Base-by-base conservation (phyloP, 1,140 invertebrate species). In the Papilio dardanus region DNA sequence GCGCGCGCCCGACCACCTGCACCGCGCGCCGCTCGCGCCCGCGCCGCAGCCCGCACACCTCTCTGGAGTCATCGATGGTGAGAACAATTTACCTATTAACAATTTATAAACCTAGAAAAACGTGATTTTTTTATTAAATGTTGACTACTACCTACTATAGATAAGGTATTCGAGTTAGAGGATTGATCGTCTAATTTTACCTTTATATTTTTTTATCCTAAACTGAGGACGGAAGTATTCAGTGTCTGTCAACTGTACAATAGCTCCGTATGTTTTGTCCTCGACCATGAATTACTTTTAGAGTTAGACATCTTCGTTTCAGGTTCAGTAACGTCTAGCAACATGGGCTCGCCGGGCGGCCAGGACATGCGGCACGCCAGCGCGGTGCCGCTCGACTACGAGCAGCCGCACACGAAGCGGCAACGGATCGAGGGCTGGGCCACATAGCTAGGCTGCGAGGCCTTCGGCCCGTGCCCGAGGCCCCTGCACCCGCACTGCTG, bases 381-480 rank as follows among this genome's bases (percentile, higher is more conserved):
- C 77, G 93, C 93, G 46, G 94, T 94, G 65, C 94, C 94, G 74
- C 94, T 94, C 71, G 97, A 98, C 85, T 97, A 98, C 88, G 97
- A 98, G 88, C 95, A 95, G 88, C 96, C 96, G 71, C 95, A 97
- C 86, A 95, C 96, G 87, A 98, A 98, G 94, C 95, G 97, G 87
- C 95, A 96, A 77, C 95, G 97, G 88, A 96, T 97, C 88, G 97
- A 98, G 86, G 96, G 96, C 79, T 98, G 97, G 97, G 95, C 96
- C 87, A 97, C 97, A 95, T 98, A 97, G 95, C 95, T 94, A 88
- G 89, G 89, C 88, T 86, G 87, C 74, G 92, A 92, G 88, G 91
- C 93, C 92, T 93, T 92, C 89, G 92, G 91, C 73, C 86, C 89
- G 76, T 91, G 92, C 82, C 89, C 89, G 85, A 90, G 88, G 91